Conservation (phyloP, 2,888 invertebrate species). For the Caenorhabditis sulstoni region DNA sequence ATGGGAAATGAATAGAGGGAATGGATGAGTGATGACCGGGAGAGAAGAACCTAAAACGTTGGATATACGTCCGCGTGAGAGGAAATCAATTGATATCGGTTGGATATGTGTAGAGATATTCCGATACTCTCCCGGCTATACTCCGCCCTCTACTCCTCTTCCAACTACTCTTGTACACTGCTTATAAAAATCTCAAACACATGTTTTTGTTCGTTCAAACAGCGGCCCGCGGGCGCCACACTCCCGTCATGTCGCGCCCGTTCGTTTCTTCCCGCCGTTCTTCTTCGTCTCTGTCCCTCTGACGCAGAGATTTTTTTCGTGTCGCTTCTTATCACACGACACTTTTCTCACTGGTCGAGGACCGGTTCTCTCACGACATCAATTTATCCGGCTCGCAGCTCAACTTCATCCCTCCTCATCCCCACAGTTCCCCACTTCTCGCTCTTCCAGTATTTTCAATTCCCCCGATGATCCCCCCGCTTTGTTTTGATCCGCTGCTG, state of each 20-base stretch:
- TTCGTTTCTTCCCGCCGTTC: neutral
- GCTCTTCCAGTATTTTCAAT: neutral
- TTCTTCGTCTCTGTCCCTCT: neutral
- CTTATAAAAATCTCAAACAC: constrained; percentile 60
- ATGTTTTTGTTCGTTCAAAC: constrained; percentile 29
- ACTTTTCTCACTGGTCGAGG: neutral
- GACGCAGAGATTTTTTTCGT: neutral
- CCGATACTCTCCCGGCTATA: constrained; percentile 13
- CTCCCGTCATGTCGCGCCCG: too few species aligned
- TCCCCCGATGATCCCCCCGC: constrained; percentile 7
- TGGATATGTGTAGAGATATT: constrained; percentile 40
- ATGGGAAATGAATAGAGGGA: neutral
- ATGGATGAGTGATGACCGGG: neutral
- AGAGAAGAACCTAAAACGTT: neutral
- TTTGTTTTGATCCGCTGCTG: constrained; percentile 5
- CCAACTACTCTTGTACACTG: constrained; percentile 45
- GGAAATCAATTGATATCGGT: constrained; percentile 33
- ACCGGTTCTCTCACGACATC: too few species aligned
- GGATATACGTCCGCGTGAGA: neutral
- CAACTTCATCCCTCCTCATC: neutral
- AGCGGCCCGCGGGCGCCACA: too few species aligned
- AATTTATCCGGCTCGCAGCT: neutral
- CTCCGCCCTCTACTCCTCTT: too few species aligned
- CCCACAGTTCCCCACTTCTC: neutral
- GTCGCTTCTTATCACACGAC: neutral